phyloP scores from a whole-genome alignment of 1,140 invertebrate genomes.

The Rhagoletis pomonella region DNA sequence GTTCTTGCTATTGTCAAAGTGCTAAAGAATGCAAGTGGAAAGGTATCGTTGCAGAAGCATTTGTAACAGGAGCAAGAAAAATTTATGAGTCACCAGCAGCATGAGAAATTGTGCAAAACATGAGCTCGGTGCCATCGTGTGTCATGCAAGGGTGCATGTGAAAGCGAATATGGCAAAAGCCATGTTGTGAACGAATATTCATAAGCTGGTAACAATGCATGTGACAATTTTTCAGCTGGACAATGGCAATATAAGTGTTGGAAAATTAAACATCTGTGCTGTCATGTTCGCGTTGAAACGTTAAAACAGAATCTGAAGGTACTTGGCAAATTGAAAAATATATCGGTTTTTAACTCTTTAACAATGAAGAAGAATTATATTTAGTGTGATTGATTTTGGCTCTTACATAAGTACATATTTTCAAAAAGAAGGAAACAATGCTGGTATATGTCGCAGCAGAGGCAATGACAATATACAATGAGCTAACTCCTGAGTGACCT shows the following conservation, averaged over 20 bases:
- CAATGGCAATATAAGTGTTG: not conserved
- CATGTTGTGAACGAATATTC: conserved; percentile 13
- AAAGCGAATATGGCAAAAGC: conserved; percentile 26
- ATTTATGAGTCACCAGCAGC: not conserved
- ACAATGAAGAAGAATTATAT: too few relatives aligned
- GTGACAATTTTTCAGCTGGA: conserved; percentile 5
- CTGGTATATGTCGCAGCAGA: too few relatives aligned
- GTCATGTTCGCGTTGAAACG: not conserved
- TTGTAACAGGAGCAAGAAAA: not conserved
- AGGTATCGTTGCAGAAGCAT: not conserved
- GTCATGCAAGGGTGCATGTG: conserved; percentile 1
- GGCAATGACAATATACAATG: too few relatives aligned
- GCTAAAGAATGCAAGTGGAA: not conserved
- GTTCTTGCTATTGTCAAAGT: not conserved
- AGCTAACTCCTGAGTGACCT: too few relatives aligned
- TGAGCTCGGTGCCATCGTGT: not conserved
- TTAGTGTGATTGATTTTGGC: too few relatives aligned
- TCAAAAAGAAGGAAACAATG: too few relatives aligned
- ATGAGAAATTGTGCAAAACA: not conserved
- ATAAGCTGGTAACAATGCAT: conserved; percentile 32
- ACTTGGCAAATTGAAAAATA: too few relatives aligned
- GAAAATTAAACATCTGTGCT: not conserved
- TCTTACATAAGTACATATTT: too few relatives aligned
- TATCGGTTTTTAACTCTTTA: too few relatives aligned
- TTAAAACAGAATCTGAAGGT: too few relatives aligned